Evolutionary conservation across 2,113 vertebrate genomes (phyloP).

Genomic region (Epinephelus lanceolatus): DNA sequence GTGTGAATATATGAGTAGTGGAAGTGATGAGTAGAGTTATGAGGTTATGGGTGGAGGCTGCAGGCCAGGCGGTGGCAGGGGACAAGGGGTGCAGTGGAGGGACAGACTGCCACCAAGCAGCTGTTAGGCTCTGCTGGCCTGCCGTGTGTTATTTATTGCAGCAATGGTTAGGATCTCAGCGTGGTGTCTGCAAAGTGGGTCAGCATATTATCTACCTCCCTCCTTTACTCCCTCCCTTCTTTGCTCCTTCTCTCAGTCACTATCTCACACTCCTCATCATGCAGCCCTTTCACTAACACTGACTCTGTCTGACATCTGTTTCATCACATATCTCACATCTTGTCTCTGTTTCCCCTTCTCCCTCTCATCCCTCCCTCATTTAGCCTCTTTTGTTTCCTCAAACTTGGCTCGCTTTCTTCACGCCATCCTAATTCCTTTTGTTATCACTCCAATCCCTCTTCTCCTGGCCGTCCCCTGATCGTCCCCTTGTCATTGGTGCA

Average conservation of each 20-base stretch:
- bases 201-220: slow-evolving; percentile 78
- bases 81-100: slow-evolving; percentile 29
- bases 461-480: background rate
- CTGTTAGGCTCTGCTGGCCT: slow-evolving; percentile 78
- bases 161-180: slow-evolving; percentile 79
- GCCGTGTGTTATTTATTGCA: slow-evolving; percentile 84
- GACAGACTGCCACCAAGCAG: slow-evolving; percentile 77
- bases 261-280: slow-evolving; percentile 55
- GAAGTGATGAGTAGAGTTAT: slow-evolving; percentile 46
- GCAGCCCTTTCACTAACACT: slow-evolving; percentile 49
- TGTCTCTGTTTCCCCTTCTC: slow-evolving; percentile 9
- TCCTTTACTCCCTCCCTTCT: slow-evolving; percentile 45
- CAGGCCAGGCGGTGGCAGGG: slow-evolving; percentile 38
- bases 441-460: slow-evolving; percentile 20
- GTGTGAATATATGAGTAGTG: slow-evolving; percentile 21
- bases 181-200: slow-evolving; percentile 84
- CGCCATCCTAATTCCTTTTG: slow-evolving; percentile 29
- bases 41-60: slow-evolving; percentile 50
- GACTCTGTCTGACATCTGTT: slow-evolving; percentile 58
- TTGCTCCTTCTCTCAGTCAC: slow-evolving; percentile 43
- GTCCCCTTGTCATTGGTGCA: slow-evolving; percentile 8
- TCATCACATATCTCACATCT: slow-evolving; percentile 32
- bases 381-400: slow-evolving; percentile 35
- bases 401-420: slow-evolving; percentile 40
- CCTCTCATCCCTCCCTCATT: slow-evolving; percentile 28